phyloP scores from a whole-genome alignment of 2,113 vertebrate genomes.

The Hyaena hyaena region DNA sequence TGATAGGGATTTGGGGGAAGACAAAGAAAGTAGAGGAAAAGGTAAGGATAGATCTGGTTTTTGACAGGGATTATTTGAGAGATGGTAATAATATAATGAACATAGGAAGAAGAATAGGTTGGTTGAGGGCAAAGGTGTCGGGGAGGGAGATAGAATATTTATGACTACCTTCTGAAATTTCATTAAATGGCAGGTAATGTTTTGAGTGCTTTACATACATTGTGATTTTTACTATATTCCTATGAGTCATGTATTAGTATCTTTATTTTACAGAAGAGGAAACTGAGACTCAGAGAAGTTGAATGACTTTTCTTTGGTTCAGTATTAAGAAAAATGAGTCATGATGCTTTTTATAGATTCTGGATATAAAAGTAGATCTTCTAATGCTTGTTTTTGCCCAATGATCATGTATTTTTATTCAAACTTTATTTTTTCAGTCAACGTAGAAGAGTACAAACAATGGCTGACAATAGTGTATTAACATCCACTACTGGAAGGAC shows the following conservation, averaged over 20 bases:
- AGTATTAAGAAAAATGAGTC: neutral
- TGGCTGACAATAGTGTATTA: constrained; percentile 93
- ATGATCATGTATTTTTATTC: neutral
- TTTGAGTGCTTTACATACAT: neutral
- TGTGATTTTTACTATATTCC: neutral
- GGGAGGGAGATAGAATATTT: neutral
- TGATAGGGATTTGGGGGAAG: neutral
- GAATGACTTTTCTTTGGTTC: constrained; percentile 35
- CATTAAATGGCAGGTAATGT: neutral
- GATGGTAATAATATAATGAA: neutral
- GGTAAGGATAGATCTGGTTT: neutral
- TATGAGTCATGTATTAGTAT: neutral
- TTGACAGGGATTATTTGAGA: neutral
- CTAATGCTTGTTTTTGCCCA: constrained; percentile 31
- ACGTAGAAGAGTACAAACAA: constrained; percentile 75
- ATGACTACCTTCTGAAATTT: neutral
- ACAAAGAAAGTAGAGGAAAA: neutral
- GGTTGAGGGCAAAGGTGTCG: neutral
- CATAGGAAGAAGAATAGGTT: neutral
- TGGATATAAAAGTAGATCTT: neutral
- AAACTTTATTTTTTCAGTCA: constrained; percentile 63
- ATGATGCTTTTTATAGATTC: constrained; percentile 5
- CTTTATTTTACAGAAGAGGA: constrained; percentile 48
- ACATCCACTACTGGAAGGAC: constrained; percentile 88
- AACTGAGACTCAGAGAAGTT: neutral